phyloP scores from a whole-genome alignment of 92 coral and sea anemone genomes.

The Metridium senile region DNA sequence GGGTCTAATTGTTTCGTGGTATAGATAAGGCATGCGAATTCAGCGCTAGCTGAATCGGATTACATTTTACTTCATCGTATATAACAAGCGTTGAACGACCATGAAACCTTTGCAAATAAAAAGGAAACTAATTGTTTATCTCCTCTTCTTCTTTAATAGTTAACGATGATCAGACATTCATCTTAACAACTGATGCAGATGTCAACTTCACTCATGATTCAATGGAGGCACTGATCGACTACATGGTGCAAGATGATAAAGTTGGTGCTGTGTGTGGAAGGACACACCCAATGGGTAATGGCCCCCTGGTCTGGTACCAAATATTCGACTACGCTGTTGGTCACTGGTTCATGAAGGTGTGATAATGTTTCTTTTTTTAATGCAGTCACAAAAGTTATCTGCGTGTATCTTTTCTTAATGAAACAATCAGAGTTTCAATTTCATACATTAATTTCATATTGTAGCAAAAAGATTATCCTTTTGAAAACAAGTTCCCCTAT shows the following conservation, averaged over 20 bases:
- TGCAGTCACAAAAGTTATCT: not conserved
- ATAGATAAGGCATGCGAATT: no score
- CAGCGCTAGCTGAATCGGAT: no score
- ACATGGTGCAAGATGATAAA: conserved; percentile 79
- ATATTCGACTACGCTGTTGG: conserved; percentile 97
- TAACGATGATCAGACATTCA: conserved; percentile 84
- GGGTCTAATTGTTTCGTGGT: no score
- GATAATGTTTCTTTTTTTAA: not conserved
- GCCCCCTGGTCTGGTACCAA: conserved; percentile 98
- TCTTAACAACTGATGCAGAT: conserved; percentile 96
- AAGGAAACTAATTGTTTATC: no score
- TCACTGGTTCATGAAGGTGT: conserved; percentile 97
- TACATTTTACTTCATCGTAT: not conserved
- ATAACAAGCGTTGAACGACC: not conserved
- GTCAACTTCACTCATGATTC: conserved; percentile 88
- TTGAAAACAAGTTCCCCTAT: no score
- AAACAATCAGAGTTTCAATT: no score
- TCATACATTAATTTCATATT: no score
- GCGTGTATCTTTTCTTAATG: not conserved
- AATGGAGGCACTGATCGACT: conserved; percentile 92
- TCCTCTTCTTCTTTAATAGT: conserved; percentile 36
- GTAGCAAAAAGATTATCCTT: no score
- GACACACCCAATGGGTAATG: conserved; percentile 93
- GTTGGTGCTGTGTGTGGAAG: conserved; percentile 96
- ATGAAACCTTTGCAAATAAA: no score